Evolutionary conservation across 2,888 invertebrate genomes (phyloP), one percentile per base, ranked within the genome.

Genomic region (Kuschelorhynchus macadamiae): DNA sequence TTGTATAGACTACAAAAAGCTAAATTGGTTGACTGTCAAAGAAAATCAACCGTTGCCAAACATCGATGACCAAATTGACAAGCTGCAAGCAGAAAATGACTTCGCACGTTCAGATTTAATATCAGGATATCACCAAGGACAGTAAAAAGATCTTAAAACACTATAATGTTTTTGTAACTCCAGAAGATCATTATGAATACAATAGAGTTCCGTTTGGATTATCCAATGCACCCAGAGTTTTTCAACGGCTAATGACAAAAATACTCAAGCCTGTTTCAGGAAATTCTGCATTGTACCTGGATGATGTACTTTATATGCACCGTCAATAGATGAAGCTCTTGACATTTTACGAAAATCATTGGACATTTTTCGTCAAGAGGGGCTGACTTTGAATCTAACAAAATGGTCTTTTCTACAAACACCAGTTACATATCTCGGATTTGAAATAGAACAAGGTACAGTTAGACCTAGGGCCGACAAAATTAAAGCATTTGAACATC

Each of bases 251-350:
- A 0, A 72, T 73, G 68, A 72, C 57, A 11, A 72, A 64, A 57
- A 33, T 71, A 16, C 32, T 70, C 17, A 32, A 25, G 32, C 60
- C 55, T 21, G 32, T 44, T 14, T 8, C 32, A 9, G 56, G 42
- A 11, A 65, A 21, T 32, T 33, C 60, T 5, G 49, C 66, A 16
- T 20, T 71, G 9, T 73, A 73, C 78, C 79, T 73, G 1, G 72
- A 73, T 57, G 73, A 71, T 14, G 61, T 73, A n/a, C 53, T 72
- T 11, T 69, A 33, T 61, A 64, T 49, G 32, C 67, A 5, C 25
- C 16, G 44, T 14, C 72, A 12, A 50, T 64, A 0, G 59, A 71
- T 8, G 55, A 65, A 52, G 21, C 59, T 9, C 12, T 71, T 21
- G 25, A 57, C 16, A 33, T 44, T 36, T 61, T 73, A 20, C 12